Evolutionary conservation across 2,113 vertebrate species (phyloP), one percentile per base, ranked within the genome.

Genomic region (Ictidomys tridecemlineatus): DNA sequence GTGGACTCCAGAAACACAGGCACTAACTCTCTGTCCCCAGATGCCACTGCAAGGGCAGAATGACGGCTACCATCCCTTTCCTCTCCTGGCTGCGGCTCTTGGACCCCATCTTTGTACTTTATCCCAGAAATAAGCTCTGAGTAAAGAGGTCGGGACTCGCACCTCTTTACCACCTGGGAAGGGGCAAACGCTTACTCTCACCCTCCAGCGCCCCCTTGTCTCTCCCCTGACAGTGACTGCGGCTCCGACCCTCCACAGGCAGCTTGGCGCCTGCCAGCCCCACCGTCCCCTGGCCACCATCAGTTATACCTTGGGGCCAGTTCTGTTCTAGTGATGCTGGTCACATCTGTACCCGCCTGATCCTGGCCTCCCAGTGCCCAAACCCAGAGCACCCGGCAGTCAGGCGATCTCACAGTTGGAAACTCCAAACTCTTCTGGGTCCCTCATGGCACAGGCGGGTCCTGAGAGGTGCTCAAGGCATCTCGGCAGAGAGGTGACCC

Each of bases 401-500:
- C 20, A 22, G 2, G 1, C 10, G 16, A 26, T 2, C 4, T 12
- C 51, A 42, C 3, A 8, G 2, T 13, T 51, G 30, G 65, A 63
- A 73, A 37, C 83, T 28, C 39, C 39, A 65, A 84, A 53, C 67
- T n/a, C 80, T 34, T 24, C 69, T 70, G 8, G 56, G n/a, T 17
- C 30, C 70, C 26, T 86, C 37, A 6, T 4, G 4, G 12, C 39
- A 53, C 65, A 2, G 65, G 45, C 2, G 0, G 32, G 65, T 4
- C 32, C 45, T 39, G 61, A 37, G 76, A 80, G 56, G n/a, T 11
- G 8, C 74, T 82, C 51, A 30, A 24, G 56, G 80, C 70, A 42
- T 39, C 6, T 0, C 0, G 4, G 69, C 1, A 10, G 67, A 45
- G 34, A 5, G 1, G 39, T 28, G 34, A 72, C 53, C 69, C 24